These are phyloP conservation scores for Ephestia elutella DNA, from an alignment of 1,140 invertebrate genomes.

Conservation along the genomic window DNA sequence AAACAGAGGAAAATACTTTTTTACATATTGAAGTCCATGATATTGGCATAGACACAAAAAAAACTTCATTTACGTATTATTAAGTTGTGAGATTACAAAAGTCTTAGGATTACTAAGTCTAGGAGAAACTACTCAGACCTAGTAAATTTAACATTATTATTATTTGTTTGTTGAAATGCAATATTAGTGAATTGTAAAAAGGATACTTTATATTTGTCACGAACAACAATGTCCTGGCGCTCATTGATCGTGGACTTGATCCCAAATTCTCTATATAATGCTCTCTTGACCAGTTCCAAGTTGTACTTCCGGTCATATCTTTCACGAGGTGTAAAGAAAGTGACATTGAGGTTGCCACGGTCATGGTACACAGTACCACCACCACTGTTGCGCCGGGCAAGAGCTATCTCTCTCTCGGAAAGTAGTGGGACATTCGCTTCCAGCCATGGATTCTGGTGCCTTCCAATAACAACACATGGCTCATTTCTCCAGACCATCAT, in stretches of 20 bases:
- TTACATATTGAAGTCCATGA: too few species aligned
- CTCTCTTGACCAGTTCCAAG: constrained; percentile 87
- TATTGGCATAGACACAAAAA: too few species aligned
- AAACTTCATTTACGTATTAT: too few species aligned
- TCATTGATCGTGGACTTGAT: constrained; percentile 83
- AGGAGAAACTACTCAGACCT: too few species aligned
- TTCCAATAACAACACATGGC: constrained; percentile 95
- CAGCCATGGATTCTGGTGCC: constrained; percentile 97
- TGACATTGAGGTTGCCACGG: constrained; percentile 92
- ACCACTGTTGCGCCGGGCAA: constrained; percentile 94
- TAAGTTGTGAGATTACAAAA: too few species aligned
- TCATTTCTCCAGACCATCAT: constrained; percentile 93
- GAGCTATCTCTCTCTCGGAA: constrained; percentile 77
- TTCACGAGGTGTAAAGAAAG: constrained; percentile 88
- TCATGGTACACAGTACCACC: constrained; percentile 98
- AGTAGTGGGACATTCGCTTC: constrained; percentile 86
- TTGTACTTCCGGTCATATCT: constrained; percentile 89
- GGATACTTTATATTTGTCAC: constrained; percentile 87
- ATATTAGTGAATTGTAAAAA: constrained; percentile 31
- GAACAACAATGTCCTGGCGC: constrained; percentile 88
- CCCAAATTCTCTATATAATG: constrained; percentile 85
- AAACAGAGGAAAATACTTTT: too few species aligned
- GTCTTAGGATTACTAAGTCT: too few species aligned
- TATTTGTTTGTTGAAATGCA: too few species aligned
- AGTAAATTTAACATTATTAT: too few species aligned